Evolutionary conservation across 2,888 invertebrate genomes (phyloP).

Genomic region (Troilus luridus): DNA sequence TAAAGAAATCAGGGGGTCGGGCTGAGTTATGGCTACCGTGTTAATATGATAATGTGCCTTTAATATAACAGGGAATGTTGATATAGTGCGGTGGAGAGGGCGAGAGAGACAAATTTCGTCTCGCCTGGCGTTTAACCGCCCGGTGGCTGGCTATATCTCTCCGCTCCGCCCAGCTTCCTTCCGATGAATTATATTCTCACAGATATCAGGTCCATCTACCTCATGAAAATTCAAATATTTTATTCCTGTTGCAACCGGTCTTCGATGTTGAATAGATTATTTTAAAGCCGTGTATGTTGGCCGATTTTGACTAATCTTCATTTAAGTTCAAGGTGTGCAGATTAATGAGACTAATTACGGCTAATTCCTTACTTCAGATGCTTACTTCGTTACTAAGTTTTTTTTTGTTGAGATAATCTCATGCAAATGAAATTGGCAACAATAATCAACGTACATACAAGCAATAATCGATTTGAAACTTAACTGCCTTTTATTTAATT

Average conservation of each 20-base stretch:
- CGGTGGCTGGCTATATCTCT: slow-evolving; percentile 43
- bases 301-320: background rate
- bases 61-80: slow-evolving; percentile 58
- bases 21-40: slow-evolving; percentile 60
- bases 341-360: background rate
- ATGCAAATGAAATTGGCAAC: too few relatives aligned
- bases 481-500: too few relatives aligned
- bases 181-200: slow-evolving; percentile 26
- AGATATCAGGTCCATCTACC: slow-evolving; percentile 48
- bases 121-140: slow-evolving; percentile 44
- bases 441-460: too few relatives aligned
- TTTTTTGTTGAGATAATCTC: too few relatives aligned
- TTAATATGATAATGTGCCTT: slow-evolving; percentile 63
- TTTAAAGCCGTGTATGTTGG: background rate
- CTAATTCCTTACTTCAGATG: too few relatives aligned
- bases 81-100: slow-evolving; percentile 21
- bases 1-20: slow-evolving; percentile 62
- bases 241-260: slow-evolving; percentile 48
- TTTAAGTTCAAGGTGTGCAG: background rate
- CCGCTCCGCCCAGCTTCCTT: background rate
- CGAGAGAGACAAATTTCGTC: slow-evolving; percentile 53
- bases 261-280: background rate
- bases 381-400: too few relatives aligned
- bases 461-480: too few relatives aligned
- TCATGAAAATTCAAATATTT: slow-evolving; percentile 49